Evolutionary conservation across 1,140 invertebrate species (phyloP), one percentile per base, ranked within the genome.

Genomic region (Sycophaga agraensis): DNA sequence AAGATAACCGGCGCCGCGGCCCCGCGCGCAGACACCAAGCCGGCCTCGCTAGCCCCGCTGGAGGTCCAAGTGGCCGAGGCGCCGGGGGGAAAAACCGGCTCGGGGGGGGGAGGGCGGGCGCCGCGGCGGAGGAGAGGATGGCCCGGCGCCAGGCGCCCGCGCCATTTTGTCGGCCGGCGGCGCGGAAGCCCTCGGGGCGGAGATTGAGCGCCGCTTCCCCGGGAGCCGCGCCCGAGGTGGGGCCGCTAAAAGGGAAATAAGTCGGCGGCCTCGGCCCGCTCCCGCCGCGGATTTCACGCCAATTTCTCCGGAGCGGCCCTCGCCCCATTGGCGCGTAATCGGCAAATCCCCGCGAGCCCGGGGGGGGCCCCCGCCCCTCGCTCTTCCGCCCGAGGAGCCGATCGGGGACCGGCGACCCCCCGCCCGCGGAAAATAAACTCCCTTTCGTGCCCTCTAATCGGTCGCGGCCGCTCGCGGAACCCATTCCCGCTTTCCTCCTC

Each of bases 281-380:
- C 73, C 76, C 76, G 71, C 56, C 70, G 70, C 73, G 73, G 68
- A 78, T 81, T 79, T 79, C 72, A 75, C 74, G 73, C 72, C 76
- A 81, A 81, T 80, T 80, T 79, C 66, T 75, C 74, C 17, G 54
- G 11, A 53, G 28, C 24, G 3, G 67, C 68, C 69, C 65, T 51
- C 73, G 68, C 67, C 72, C 75, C 72, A 81, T 81, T 80, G 79
- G 77, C 66, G 75, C 70, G 69, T 77, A 73, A 79, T 79, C 75
- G 74, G 73, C 78, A 75, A 77, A 78, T 73, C 72, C 64, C 65
- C 62, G 65, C 64, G 63, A n/a, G n/a, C n/a, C n/a, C n/a, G n/a
- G n/a, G n/a, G n/a, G n/a, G n/a, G n/a, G n/a, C n/a, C n/a, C n/a
- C n/a, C n/a, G n/a, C n/a, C n/a, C n/a, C n/a, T n/a, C n/a, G n/a